Base-by-base conservation (phyloP, 1,140 invertebrate genomes). In the Ips typographus region DNA sequence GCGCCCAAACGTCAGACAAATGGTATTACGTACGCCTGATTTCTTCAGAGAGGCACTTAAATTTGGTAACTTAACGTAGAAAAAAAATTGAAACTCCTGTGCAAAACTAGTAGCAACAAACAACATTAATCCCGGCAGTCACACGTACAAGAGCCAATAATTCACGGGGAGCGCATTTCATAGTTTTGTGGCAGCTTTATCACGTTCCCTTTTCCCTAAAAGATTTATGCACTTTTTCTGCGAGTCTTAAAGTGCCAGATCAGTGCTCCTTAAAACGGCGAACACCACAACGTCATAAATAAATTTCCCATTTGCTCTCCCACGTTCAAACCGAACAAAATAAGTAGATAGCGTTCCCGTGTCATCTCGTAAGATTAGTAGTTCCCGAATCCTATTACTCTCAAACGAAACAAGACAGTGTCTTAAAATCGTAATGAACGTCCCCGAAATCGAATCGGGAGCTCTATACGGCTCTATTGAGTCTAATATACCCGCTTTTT, bases 351-450 rank as follows among this genome's bases (percentile, higher is more conserved):
- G 64, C 64, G 53, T 65, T 58, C 58, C 38, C 53, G 42, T 65
- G 64, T 65, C 64, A 65, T 65, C 41, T 65, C 55, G 41, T 22
- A 57, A 65, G 64, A 65, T 65, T 57, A 65, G 53, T 39, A 65
- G 55, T 65, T 65, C 41, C 22, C 40, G 43, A 65, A 65, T 65
- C 64, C 40, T 57, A 65, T 65, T 65, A 65, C 55, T 57, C 43
- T 42, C 7, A 44, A 36, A 22, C 8, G 49, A 64, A 55, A 64
- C 40, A 56, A 65, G 41, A 38, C n/a, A 39, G 52, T 65, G 56
- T 65, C 64, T 44, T 65, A 65, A 65, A 65, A 65, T 56, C 42
- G 55, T 65, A 65, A 65, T 65, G 64, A 65, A 55, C 36, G 22
- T n/a, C 40, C 22, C 55, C 40, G 41, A 6, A 39, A 64, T 44